Conservation (phyloP, 1,140 invertebrate species). For the Carcinoscorpius rotundicauda region DNA sequence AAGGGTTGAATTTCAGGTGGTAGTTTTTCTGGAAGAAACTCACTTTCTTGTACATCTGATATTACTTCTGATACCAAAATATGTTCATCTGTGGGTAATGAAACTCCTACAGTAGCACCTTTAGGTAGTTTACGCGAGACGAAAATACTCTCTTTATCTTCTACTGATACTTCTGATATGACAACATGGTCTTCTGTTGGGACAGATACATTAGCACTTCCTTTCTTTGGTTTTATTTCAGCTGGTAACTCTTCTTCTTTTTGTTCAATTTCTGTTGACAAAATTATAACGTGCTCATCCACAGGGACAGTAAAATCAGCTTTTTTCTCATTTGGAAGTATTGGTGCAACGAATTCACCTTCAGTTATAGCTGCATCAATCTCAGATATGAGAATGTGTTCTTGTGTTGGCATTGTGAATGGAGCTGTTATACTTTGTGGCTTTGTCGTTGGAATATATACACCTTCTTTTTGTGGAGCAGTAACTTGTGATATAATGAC, state of each 20-base stretch:
- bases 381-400: constrained; percentile 3
- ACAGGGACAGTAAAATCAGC: constrained; percentile 17
- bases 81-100: constrained; percentile 16
- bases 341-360: neutral
- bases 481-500: constrained; percentile 8
- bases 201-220: constrained; percentile 7
- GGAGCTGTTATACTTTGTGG: constrained; percentile 1
- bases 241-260: constrained; percentile 17
- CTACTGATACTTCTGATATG: constrained; percentile 7
- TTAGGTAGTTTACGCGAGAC: constrained; percentile 5
- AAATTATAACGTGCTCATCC: constrained; percentile 17
- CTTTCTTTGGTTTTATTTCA: constrained; percentile 8
- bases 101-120: constrained; percentile 7
- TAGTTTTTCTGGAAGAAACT: constrained; percentile 10
- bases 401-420: constrained; percentile 9
- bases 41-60: constrained; percentile 12
- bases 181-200: constrained; percentile 12
- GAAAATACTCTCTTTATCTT: constrained; percentile 10
- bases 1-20: constrained; percentile 8
- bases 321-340: neutral
- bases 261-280: constrained; percentile 9
- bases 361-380: neutral
- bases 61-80: constrained; percentile 16
- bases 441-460: neutral
- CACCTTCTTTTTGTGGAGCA: constrained; percentile 6